Evolutionary conservation across 2,888 invertebrate genomes (phyloP).

Genomic region (Iphiclides podalirius): DNA sequence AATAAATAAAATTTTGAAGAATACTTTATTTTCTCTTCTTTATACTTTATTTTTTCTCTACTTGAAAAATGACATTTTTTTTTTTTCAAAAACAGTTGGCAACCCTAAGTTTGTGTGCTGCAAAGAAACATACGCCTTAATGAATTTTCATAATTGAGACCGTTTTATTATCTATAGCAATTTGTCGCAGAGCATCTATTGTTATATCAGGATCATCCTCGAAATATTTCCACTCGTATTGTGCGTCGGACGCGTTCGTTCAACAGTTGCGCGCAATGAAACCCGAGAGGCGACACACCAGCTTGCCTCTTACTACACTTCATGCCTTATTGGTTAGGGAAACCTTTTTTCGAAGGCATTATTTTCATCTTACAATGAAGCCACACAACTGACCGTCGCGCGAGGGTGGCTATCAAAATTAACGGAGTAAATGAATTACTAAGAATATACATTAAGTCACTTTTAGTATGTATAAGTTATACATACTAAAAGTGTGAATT

Average conservation of each 20-base stretch:
- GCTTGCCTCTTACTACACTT: constrained; percentile 33
- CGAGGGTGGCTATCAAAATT: constrained; percentile 21
- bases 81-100: no score
- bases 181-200: constrained; percentile 10
- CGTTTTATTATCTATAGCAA: constrained; percentile 5
- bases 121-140: no score
- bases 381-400: constrained; percentile 41
- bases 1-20: no score
- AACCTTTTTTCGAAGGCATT: constrained; percentile 60
- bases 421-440: neutral
- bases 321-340: constrained; percentile 46
- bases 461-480: no score
- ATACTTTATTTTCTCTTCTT: no score
- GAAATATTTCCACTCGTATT: constrained; percentile 21
- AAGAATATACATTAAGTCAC: no score
- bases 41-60: no score
- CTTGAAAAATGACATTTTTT: no score
- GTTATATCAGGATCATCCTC: constrained; percentile 7
- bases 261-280: constrained; percentile 33
- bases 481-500: no score
- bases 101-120: no score
- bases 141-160: no score
- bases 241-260: constrained; percentile 22
- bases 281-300: constrained; percentile 38
- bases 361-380: constrained; percentile 59